A percentile compares a stretch with the other conserved stretches of the same genome.
Evolutionary conservation across 2,113 vertebrate species (phyloP).

Genomic region (Heterotilapia buettikoferi): DNA sequence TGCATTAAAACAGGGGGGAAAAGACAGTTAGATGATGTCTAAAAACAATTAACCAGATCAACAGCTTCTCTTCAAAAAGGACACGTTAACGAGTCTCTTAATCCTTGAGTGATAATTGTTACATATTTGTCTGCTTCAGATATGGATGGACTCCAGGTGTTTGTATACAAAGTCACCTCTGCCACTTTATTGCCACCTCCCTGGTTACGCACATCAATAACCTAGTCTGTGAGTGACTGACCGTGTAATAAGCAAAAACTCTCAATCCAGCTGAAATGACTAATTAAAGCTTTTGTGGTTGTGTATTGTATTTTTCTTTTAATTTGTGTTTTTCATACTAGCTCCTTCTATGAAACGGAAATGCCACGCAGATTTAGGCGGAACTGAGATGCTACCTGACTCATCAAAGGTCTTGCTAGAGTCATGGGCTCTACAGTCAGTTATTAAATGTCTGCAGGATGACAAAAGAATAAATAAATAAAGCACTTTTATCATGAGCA

Average conservation of each 20-base stretch:
- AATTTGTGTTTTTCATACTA: not conserved
- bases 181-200: not conserved
- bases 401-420: not conserved
- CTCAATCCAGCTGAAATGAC: conserved; percentile 30
- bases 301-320: not conserved
- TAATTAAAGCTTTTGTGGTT: conserved; percentile 31
- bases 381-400: not conserved
- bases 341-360: conserved; percentile 6
- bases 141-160: not conserved
- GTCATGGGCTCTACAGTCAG: not conserved
- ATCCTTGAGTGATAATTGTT: not conserved
- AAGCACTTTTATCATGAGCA: not conserved
- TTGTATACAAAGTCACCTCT: not conserved
- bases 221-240: not conserved
- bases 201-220: conserved; percentile 5
- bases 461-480: not conserved
- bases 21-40: not conserved
- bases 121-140: not conserved
- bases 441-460: conserved; percentile 1
- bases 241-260: conserved; percentile 17
- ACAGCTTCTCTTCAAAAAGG: not conserved
- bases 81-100: not conserved
- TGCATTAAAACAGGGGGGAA: not conserved
- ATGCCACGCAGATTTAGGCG: conserved; percentile 20
- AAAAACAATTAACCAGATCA: not conserved